Evolutionary conservation across 2,797 vertebrate genomes (phyloP), one percentile per base, ranked within the genome.

Genomic region (Ambastaia sidthimunki): DNA sequence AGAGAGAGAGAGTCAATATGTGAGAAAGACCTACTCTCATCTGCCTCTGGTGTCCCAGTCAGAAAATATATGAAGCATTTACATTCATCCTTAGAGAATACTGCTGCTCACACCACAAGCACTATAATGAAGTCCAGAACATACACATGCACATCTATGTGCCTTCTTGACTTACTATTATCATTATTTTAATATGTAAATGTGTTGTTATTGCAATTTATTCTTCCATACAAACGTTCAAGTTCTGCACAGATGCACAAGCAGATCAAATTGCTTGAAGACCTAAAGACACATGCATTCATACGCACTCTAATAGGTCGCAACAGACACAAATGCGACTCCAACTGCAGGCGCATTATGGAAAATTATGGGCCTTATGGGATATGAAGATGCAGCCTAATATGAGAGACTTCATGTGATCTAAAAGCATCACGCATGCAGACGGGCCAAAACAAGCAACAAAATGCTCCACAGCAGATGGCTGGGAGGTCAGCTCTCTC

Each of bases 11-110:
- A 65, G 16, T 10, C 28, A 9, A 34, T 3, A 10, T 60, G 28
- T 44, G 50, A 52, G 57, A 21, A 69, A 57, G 41, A 67, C 74
- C 68, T 71, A 19, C 44, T 71, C 44, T 62, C 44, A 62, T 23
- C 44, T 62, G 57, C 67, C 68, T 71, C 19, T 3, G 44, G 76
- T 54, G 57, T 41, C n/a, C 19, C 15, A 41, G n/a, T 71, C 6
- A 0, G 54, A 50, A 78, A 71, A 71, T 63, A 78, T 71, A 78
- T 62, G 13, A 78, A 52, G 59, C 74, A 66, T 75, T 76, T 63
- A 55, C 67, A 71, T 63, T 44, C 57, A 65, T 50, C 60, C 41
- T 1, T 23, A 18, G 34, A 55, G 18, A 70, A 55, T 34, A 34
- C 54, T 70, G 55, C 25, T 71, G 37, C n/a, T 70, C 44, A 67